Evolutionary conservation across 2,113 vertebrate genomes (phyloP).

Genomic region (Centropus unirufus): DNA sequence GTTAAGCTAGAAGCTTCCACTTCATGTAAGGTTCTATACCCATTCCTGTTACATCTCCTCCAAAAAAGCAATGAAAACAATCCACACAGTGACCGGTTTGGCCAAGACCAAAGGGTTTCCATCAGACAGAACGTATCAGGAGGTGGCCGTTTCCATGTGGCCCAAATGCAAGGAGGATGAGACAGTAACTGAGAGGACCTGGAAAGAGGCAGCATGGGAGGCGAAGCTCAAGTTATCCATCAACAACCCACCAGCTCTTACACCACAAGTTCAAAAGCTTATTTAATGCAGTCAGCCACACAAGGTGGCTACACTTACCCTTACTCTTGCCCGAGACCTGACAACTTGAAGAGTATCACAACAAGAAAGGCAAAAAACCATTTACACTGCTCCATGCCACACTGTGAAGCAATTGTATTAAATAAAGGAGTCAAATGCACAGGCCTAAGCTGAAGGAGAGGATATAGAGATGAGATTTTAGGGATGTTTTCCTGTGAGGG

Average conservation of each 20-base stretch:
- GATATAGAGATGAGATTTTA: too few species aligned
- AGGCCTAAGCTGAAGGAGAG: too few species aligned
- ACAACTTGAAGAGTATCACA: background rate
- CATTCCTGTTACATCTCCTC: background rate
- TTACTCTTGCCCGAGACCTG: fast-evolving
- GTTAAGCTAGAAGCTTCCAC: background rate
- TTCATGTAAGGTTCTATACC: background rate
- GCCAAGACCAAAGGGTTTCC: background rate
- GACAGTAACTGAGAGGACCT: background rate
- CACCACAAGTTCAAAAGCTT: background rate
- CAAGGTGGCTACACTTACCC: background rate
- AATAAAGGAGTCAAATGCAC: background rate
- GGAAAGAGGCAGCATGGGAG: background rate
- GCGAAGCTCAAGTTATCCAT: background rate
- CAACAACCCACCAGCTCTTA: background rate
- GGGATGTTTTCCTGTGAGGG: too few species aligned
- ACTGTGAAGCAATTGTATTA: too few species aligned
- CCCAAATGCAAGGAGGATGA: fast-evolving
- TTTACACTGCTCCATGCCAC: background rate
- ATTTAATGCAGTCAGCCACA: too few species aligned
- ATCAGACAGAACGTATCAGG: fast-evolving
- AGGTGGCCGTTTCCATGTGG: fast-evolving
- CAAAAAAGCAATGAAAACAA: background rate
- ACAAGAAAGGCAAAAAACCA: background rate
- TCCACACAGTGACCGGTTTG: too few species aligned